These are phyloP conservation scores for Aotus griseimembra DNA, from an alignment of 2,797 vertebrate genomes.

Conservation along the genomic window DNA sequence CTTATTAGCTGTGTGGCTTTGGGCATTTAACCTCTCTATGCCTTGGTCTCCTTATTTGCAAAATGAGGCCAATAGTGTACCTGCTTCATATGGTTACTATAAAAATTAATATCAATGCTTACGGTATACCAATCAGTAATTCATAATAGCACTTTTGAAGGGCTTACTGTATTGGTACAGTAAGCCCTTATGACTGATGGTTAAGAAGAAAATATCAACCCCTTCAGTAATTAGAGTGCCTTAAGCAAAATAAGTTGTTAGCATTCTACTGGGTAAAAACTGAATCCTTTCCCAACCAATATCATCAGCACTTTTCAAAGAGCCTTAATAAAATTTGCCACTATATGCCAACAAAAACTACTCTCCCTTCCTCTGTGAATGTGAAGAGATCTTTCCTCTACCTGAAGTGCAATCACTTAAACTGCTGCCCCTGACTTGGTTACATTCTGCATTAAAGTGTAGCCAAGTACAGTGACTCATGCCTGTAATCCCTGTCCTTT, in stretches of 20 bases:
- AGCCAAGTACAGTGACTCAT: background rate
- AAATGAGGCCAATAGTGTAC: background rate
- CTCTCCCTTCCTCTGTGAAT: background rate
- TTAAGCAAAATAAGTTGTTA: background rate
- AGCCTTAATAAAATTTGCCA: constrained; percentile 29
- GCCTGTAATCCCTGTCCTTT: background rate
- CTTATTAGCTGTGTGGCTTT: background rate
- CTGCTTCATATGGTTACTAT: background rate
- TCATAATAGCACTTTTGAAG: too few species aligned
- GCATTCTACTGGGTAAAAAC: background rate
- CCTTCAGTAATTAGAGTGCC: background rate
- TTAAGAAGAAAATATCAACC: background rate
- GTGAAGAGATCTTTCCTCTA: background rate
- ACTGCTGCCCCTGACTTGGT: background rate
- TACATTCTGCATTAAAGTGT: background rate
- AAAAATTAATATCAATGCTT: background rate
- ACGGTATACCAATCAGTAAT: too few species aligned
- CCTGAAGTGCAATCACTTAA: background rate
- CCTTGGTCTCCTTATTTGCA: background rate
- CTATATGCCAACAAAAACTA: background rate
- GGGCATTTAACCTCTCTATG: background rate
- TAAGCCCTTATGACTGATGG: background rate
- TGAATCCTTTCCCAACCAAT: background rate
- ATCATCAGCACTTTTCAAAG: background rate
- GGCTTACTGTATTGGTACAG: background rate